Evolutionary conservation across 2,113 vertebrate genomes (phyloP).

Genomic region (Microtus richardsoni): DNA sequence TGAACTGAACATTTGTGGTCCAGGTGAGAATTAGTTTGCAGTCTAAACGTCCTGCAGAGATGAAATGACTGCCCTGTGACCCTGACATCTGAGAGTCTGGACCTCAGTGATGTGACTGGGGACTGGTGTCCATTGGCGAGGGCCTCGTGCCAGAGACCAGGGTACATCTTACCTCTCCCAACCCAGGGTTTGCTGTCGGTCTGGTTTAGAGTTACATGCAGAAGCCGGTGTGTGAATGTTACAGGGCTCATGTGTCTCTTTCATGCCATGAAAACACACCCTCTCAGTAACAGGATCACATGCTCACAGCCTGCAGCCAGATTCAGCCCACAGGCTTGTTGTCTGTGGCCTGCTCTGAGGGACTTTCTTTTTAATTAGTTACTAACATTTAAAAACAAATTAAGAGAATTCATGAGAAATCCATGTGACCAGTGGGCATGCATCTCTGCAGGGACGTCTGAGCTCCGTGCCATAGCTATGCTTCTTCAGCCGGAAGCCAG

Average conservation of each 20-base stretch:
- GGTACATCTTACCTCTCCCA: neutral
- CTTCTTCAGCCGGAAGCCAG: neutral
- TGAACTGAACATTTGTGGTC: neutral
- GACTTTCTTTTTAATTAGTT: conserved; percentile 52
- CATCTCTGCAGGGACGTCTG: neutral
- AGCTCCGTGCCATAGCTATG: neutral
- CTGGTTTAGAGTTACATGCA: neutral
- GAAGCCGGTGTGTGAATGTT: neutral
- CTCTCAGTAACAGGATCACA: conserved; percentile 16
- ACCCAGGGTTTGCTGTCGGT: neutral
- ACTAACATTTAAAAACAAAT: conserved; percentile 17
- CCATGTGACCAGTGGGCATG: neutral
- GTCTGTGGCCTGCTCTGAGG: neutral
- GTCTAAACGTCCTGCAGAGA: conserved; percentile 15
- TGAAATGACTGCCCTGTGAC: neutral
- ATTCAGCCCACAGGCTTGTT: neutral
- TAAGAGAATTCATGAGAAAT: neutral
- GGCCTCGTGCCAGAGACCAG: neutral
- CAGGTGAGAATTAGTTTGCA: neutral
- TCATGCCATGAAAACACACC: neutral
- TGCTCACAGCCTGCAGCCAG: neutral
- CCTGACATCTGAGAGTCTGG: neutral
- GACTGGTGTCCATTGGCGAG: neutral
- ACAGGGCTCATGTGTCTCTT: neutral
- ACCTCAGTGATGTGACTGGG: neutral